These are phyloP conservation scores for Chionoecetes opilio DNA, from an alignment of 1,140 invertebrate genomes.

Conservation along the genomic window DNA sequence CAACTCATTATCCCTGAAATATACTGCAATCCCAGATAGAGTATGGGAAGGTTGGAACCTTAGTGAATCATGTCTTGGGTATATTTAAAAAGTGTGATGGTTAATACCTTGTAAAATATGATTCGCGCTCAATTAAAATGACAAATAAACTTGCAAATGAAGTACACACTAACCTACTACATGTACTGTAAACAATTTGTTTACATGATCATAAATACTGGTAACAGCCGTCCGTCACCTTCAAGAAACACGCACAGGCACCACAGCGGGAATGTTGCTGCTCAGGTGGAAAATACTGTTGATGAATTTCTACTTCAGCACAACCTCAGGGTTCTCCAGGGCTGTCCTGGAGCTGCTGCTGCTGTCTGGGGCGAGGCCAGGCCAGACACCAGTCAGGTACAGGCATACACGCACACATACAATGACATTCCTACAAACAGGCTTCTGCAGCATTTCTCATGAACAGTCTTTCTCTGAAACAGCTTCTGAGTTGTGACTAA, in stretches of 20 bases:
- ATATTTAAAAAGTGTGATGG: background rate
- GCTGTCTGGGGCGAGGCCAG: background rate
- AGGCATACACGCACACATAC: background rate
- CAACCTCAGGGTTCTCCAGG: constrained; percentile 5
- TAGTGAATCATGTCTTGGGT: background rate
- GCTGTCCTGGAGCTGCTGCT: background rate
- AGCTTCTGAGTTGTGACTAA: background rate
- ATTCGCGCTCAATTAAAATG: constrained; percentile 2
- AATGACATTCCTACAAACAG: background rate
- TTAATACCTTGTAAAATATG: background rate
- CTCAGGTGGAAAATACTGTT: constrained; percentile 20
- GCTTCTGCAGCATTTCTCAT: background rate
- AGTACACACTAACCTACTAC: background rate
- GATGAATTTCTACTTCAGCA: constrained; percentile 2
- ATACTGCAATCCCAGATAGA: background rate
- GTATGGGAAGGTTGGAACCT: background rate
- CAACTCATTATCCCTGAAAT: background rate
- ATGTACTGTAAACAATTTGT: constrained; percentile 10
- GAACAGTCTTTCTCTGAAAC: background rate
- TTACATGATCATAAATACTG: constrained; percentile 21
- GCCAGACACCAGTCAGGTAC: background rate
- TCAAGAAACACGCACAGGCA: constrained; percentile 9
- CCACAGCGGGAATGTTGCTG: constrained; percentile 27
- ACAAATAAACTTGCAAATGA: background rate
- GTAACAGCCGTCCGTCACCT: background rate